Base-by-base conservation (phyloP, 2,113 vertebrate genomes). In the Procavia capensis region DNA sequence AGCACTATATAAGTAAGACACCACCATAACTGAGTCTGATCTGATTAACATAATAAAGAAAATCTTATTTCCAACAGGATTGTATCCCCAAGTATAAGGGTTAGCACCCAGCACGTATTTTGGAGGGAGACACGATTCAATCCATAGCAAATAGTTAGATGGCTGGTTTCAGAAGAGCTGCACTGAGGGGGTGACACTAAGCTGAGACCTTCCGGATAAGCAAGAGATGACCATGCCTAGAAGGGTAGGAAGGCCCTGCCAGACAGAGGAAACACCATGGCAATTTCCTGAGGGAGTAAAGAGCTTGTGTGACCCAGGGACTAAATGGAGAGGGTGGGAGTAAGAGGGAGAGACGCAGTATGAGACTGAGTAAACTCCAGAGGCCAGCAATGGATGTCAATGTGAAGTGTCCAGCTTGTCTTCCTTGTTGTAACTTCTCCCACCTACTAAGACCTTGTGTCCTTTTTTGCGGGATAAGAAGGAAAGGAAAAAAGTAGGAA, bases 251-350 rank as follows among this genome's bases (percentile, higher is more conserved):
- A 41, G 66, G 13, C 11, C 5, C 19, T 57, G 19, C 36, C 36
- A 57, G 70, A 61, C 63, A 54, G 3, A 61, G 63, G 14, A 29
- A 29, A 19, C 2, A 36, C 31, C 4, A 0, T 3, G 25, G 41
- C 9, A 29, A 19, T 27, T 22, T 24, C 13, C 1, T 27, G 27
- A 79, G 50, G 45, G 36, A 39, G 10, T 9, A 27, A 79, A 20
- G 19, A 59, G 29, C 2, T 9, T 7, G 2, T 2, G 0, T 3
- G 27, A 11, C 3, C 57, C 27, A 1, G 11, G 27, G 29, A 70
- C n/a, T 5, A 29, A 75, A 43, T 22, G 29, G 20, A 45, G 34
- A 16, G 19, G 1, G 2, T 9, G 36, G 14, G 39, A 14, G 24
- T 8, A 13, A 9, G 9, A 16, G 59, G 34, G 50, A 7, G 5